A percentile compares a stretch with the other conserved stretches of the same genome.
Evolutionary conservation across 2,113 vertebrate genomes (phyloP).

Genomic region (Strix uralensis): DNA sequence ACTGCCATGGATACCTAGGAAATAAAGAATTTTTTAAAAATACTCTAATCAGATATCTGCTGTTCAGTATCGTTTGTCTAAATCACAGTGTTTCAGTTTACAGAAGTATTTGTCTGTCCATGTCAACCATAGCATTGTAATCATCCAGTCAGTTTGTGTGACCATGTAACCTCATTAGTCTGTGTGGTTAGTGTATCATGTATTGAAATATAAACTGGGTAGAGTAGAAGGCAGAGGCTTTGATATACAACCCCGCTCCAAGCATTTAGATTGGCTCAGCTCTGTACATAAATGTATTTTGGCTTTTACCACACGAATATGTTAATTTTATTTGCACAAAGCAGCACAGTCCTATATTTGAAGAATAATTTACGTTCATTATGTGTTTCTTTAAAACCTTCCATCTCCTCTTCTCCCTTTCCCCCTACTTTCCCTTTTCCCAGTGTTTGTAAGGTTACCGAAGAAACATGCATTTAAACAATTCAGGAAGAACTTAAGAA

Average conservation of each 20-base stretch:
- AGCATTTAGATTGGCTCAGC: slow-evolving; percentile 10
- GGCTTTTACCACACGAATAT: not conserved
- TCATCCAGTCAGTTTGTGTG: not conserved
- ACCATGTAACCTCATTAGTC: not conserved
- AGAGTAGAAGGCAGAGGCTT: not conserved
- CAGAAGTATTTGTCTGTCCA: not conserved
- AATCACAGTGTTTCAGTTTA: not conserved
- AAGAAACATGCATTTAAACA: slow-evolving; percentile 67
- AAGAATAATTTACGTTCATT: slow-evolving; percentile 11
- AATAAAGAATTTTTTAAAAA: not conserved
- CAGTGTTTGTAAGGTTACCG: slow-evolving; percentile 61
- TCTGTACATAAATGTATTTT: not conserved
- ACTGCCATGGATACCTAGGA: not conserved
- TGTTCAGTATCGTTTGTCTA: not conserved
- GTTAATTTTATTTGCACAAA: not conserved
- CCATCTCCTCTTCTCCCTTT: slow-evolving; percentile 32
- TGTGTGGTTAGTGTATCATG: not conserved
- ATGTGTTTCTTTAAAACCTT: slow-evolving; percentile 54
- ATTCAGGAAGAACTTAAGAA: slow-evolving; percentile 57
- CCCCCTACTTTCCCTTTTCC: slow-evolving; percentile 1
- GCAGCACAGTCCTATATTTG: not conserved
- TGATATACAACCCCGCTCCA: not conserved
- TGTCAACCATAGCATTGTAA: not conserved
- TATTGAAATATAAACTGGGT: not conserved
- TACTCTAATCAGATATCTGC: slow-evolving; percentile 29